Conservation (phyloP, 2,113 vertebrate genomes). For the Notarius lentiginosus region DNA sequence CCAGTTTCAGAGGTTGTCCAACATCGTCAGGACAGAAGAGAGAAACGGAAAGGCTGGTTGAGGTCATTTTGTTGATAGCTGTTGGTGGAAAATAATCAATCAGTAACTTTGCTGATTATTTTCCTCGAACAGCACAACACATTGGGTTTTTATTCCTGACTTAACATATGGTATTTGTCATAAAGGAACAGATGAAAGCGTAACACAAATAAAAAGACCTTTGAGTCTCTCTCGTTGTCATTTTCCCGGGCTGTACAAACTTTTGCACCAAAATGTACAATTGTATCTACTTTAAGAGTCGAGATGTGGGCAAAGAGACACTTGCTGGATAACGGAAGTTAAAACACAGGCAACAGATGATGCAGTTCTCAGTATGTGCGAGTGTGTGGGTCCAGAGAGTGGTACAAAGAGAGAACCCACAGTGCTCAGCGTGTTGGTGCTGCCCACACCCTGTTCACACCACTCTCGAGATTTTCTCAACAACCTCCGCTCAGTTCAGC, state of each 20-base stretch:
- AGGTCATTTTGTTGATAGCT: no score
- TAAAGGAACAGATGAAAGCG: not conserved
- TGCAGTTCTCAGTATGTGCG: not conserved
- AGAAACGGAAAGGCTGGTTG: not conserved
- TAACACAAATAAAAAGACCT: not conserved
- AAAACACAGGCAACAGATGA: slow-evolving; percentile 23
- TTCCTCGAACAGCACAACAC: not conserved
- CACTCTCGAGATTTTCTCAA: slow-evolving; percentile 18
- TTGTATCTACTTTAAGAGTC: not conserved
- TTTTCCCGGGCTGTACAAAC: not conserved
- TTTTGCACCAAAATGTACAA: not conserved
- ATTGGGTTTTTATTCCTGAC: not conserved
- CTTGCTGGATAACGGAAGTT: not conserved
- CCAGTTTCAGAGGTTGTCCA: not conserved
- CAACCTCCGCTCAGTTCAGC: slow-evolving; percentile 18
- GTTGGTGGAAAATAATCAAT: not conserved
- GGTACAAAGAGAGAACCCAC: slow-evolving; percentile 2
- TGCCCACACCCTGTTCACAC: slow-evolving; percentile 39
- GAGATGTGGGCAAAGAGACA: slow-evolving; percentile 3
- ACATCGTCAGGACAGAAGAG: no score
- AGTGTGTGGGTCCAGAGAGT: not conserved
- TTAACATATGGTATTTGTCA: not conserved
- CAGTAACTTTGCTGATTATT: not conserved
- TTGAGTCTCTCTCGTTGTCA: no score
- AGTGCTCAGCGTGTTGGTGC: slow-evolving; percentile 4